Evolutionary conservation across 2,113 vertebrate species (phyloP).

Genomic region (Corydoras maculifer): DNA sequence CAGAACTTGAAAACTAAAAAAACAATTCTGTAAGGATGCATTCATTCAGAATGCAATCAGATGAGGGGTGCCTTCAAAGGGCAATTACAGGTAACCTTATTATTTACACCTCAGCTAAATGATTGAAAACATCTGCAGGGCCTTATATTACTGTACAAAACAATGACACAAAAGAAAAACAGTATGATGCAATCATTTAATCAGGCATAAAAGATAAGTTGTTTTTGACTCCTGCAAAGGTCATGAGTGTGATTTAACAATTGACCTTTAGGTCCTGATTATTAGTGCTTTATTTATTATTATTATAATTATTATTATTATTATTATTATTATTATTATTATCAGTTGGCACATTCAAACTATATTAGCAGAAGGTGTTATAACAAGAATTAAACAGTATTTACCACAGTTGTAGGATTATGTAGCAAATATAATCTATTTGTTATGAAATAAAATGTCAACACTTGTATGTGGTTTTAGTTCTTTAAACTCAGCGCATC

Average conservation of each 20-base stretch:
- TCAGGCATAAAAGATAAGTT: constrained; percentile 33
- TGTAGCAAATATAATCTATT: too few species aligned
- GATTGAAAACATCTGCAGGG: constrained; percentile 36
- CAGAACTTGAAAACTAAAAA: constrained; percentile 18
- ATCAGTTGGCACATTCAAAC: too few species aligned
- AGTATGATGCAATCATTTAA: constrained; percentile 33
- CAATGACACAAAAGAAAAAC: constrained; percentile 46
- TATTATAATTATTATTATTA: too few species aligned
- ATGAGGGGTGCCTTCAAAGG: constrained; percentile 43
- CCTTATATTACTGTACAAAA: constrained; percentile 51
- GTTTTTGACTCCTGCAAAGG: constrained; percentile 40
- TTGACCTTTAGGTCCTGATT: not conserved
- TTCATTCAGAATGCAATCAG: constrained; percentile 36
- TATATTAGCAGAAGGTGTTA: too few species aligned
- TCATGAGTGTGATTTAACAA: constrained; percentile 42
- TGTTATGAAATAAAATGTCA: too few species aligned
- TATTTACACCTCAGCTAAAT: constrained; percentile 49
- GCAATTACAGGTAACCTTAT: constrained; percentile 45
- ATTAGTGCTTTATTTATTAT: too few species aligned
- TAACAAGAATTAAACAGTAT: too few species aligned
- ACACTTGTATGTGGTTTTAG: too few species aligned
- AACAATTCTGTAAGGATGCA: not conserved
- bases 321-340: too few species aligned
- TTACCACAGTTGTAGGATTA: too few species aligned
- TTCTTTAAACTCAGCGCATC: too few species aligned